A percentile compares a stretch with the other conserved stretches of the same genome.
Evolutionary conservation across 2,797 vertebrate genomes (phyloP).

Genomic region (Odontamblyopus lacepedii): DNA sequence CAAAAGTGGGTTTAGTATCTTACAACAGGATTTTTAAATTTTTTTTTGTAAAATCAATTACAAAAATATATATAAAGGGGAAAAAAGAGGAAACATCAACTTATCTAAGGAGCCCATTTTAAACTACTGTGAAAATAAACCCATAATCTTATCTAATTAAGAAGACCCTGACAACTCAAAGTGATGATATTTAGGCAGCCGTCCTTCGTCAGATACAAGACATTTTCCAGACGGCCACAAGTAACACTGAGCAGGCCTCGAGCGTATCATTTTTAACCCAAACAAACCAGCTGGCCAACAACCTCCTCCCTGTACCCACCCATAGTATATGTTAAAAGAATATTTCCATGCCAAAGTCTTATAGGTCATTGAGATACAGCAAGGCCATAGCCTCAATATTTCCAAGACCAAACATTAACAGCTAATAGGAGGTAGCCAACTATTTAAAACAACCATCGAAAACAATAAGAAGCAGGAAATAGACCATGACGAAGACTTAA

Average conservation of each 20-base stretch:
- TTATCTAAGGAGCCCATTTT: slow-evolving; percentile 42
- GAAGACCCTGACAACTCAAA: slow-evolving; percentile 38
- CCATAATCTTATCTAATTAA: slow-evolving; percentile 32
- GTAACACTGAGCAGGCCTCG: slow-evolving; percentile 38
- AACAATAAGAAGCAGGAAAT: slow-evolving; percentile 28
- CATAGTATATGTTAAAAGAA: background rate
- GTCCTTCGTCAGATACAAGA: slow-evolving; percentile 45
- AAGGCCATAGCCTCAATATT: slow-evolving; percentile 21
- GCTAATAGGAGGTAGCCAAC: slow-evolving; percentile 39
- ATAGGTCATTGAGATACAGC: slow-evolving; percentile 19
- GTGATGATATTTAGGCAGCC: slow-evolving; percentile 32
- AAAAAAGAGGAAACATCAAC: background rate
- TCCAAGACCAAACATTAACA: slow-evolving; percentile 37
- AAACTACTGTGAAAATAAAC: slow-evolving; percentile 37
- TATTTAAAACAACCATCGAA: slow-evolving; percentile 27
- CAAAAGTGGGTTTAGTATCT: background rate
- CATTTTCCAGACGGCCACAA: slow-evolving; percentile 42
- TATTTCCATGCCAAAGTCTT: slow-evolving; percentile 19
- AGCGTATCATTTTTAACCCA: slow-evolving; percentile 45
- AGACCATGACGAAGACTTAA: slow-evolving; percentile 5
- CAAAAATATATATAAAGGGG: slow-evolving; percentile 4
- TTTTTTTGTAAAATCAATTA: background rate
- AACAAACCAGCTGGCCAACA: slow-evolving; percentile 40
- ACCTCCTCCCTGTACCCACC: slow-evolving; percentile 9
- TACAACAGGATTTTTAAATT: background rate